A percentile compares a stretch with the other conserved stretches of the same genome.
Conservation (phyloP, 2,113 vertebrate genomes). For the Heteronetta atricapilla region DNA sequence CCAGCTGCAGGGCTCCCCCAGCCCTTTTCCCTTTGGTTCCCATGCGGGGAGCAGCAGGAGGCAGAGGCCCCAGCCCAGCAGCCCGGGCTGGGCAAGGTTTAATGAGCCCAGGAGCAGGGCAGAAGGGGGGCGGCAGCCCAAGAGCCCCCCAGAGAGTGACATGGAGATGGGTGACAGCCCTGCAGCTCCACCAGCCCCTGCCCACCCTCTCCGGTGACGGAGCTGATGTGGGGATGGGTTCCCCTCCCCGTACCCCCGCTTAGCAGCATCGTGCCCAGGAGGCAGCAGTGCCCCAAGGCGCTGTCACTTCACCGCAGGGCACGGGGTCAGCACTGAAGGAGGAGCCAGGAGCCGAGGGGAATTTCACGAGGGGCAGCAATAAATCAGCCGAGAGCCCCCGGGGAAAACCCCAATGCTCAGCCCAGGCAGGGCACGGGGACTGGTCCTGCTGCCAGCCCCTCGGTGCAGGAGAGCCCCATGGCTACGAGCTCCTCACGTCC, state of each 20-base stretch:
- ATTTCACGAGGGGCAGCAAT: not conserved
- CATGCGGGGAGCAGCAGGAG: not conserved
- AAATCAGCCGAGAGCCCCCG: not conserved
- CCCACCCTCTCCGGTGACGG: not conserved
- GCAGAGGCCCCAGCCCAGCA: not conserved
- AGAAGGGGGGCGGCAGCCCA: not conserved
- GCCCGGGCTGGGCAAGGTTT: not conserved
- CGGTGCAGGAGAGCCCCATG: not conserved
- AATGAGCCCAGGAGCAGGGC: not conserved
- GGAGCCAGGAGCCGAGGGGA: not conserved
- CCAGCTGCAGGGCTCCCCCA: not conserved
- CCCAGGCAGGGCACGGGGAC: not conserved
- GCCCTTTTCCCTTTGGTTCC: not conserved
- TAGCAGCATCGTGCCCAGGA: not conserved
- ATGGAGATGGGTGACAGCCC: not conserved
- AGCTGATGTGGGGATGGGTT: not conserved
- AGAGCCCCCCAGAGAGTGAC: not conserved
- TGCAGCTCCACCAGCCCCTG: not conserved
- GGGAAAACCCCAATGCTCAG: not conserved
- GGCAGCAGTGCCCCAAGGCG: not conserved
- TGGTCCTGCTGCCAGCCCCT: not conserved
- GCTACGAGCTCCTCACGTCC: not conserved
- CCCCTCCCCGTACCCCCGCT: fast-evolving
- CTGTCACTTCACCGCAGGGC: not conserved
- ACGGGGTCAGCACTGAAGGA: not conserved